Base-by-base conservation (phyloP, 1,140 invertebrate species). In the Argopecten irradians region DNA sequence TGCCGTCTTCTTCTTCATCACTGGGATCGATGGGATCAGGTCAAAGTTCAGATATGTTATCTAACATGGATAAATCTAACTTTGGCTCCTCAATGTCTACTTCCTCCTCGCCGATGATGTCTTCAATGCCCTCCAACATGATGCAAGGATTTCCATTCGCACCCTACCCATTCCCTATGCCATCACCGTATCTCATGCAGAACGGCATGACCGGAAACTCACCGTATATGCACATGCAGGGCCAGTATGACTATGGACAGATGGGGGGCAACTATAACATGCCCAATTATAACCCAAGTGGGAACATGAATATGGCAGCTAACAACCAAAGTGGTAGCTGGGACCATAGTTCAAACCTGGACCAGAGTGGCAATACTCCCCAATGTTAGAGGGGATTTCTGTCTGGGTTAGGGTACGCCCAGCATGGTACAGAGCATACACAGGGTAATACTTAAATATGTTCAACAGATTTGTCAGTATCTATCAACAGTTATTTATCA, bases 81-180 rank as follows among this genome's bases (percentile, higher is more conserved):
- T 34, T 84, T 85, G 84, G 36, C 28, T 39, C 46, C 28, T 3
- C 35, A 36, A 46, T 84, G 33, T 88, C 34, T 28, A 82, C 22
- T 33, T 43, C 82, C 34, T 82, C 87, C 35, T 35, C 87, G 84
- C 82, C 82, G 34, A 55, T 55, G 8, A 90, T 90, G 86, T 46
- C 87, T 7, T 86, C 85, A 34, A 86, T 86, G 88, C 71, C 35
- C 32, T 82, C 87, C 0, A 88, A 55, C 85, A 83, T 83, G 14
- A 88, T 88, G 87, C 85, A 86, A 14, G 89, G 89, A 41, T 90
- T 90, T 46, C 89, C 89, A 11, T 90, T 90, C 87, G 34, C 82
- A 3, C 89, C 89, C 0, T 88, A 90, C 85, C 85, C 89, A 33
- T 90, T 90, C 46, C 89, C 89, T 33, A 88, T 90, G 36, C 89